phyloP scores from a whole-genome alignment of 2,113 vertebrate genomes.

The Pardalotus punctatus region DNA sequence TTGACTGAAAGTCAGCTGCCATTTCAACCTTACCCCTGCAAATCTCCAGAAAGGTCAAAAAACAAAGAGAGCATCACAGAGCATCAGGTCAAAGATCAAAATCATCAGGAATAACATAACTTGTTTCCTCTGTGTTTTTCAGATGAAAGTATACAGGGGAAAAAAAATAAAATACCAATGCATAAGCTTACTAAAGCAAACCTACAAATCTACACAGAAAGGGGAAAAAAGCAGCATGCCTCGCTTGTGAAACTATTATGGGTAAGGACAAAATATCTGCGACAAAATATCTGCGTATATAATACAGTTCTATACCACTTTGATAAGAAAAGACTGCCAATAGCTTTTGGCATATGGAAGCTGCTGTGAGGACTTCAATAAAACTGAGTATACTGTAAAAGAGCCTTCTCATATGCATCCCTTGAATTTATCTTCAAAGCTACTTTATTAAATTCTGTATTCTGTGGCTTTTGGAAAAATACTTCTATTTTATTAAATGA shows the following conservation, averaged over 20 bases:
- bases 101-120: neutral
- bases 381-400: conserved; percentile 9
- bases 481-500: conserved; percentile 66
- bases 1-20: neutral
- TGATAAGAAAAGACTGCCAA: neutral
- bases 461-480: neutral
- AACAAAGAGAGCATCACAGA: neutral
- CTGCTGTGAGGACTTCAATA: conserved; percentile 27
- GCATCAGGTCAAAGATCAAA: neutral
- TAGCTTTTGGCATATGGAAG: conserved; percentile 26
- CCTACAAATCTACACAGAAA: neutral
- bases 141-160: neutral
- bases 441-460: conserved; percentile 22
- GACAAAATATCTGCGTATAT: neutral
- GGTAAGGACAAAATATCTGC: neutral
- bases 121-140: neutral
- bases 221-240: neutral
- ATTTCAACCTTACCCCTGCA: neutral
- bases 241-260: neutral
- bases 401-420: conserved; percentile 20
- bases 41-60: neutral
- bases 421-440: neutral
- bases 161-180: neutral
- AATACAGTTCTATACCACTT: neutral
- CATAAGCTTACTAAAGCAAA: neutral